Percentiles rank a stretch among this genome's conserved stretches.
Conservation (phyloP, 2,888 invertebrate genomes). For the Helleia helle region DNA sequence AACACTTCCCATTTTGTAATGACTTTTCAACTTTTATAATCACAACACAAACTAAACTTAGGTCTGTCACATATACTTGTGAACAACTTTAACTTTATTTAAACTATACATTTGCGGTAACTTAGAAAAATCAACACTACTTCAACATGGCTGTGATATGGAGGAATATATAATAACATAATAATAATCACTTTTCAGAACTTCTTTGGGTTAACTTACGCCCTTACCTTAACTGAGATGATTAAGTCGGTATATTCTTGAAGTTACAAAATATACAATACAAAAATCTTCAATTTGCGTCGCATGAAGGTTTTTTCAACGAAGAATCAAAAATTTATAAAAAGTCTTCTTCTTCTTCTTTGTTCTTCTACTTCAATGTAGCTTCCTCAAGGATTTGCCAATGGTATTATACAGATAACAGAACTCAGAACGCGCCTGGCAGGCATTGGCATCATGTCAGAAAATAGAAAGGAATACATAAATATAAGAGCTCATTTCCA, state of each 20-base stretch:
- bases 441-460: constrained; percentile 5
- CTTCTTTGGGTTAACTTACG: constrained; percentile 67
- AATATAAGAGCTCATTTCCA: no score
- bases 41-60: constrained; percentile 71
- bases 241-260: constrained; percentile 64
- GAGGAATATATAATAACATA: constrained; percentile 65
- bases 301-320: constrained; percentile 50
- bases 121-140: constrained; percentile 71
- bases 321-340: constrained; percentile 31
- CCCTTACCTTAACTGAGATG: constrained; percentile 72
- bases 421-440: neutral
- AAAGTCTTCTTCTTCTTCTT: no score
- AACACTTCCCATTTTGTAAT: constrained; percentile 70
- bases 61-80: constrained; percentile 72
- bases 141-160: constrained; percentile 73
- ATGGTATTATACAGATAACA: no score
- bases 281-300: constrained; percentile 56
- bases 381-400: no score
- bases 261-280: constrained; percentile 45
- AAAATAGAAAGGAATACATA: neutral
- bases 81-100: constrained; percentile 63
- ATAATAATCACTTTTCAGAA: constrained; percentile 71
- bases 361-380: no score
- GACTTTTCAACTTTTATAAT: constrained; percentile 62
- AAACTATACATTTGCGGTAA: constrained; percentile 64